Base-by-base conservation (phyloP, 2,888 invertebrate species). In the Macrophya annulata region DNA sequence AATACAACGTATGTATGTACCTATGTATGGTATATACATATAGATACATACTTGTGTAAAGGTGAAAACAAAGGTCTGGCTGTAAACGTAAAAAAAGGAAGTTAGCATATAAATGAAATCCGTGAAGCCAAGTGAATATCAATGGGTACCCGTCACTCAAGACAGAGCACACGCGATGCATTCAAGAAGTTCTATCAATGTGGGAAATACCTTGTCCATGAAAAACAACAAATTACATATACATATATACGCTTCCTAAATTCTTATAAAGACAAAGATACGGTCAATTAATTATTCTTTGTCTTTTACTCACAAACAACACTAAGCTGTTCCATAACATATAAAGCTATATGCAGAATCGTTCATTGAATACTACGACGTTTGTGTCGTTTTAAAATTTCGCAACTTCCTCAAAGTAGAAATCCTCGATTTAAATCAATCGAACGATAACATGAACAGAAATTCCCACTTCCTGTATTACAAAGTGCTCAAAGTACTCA, bases 81-180 rank as follows among this genome's bases (percentile, higher is more conserved):
- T 40, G 40, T 68, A 83, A 83, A 68, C 68, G 71, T 83, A 48
- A 68, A 83, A 83, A 71, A 43, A 85, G 85, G 25, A 86, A 86
- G 88, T 91, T 91, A 91, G 91, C 91, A 91, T 91, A 91, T 91
- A 91, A 91, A 91, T 91, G 91, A 91, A 91, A 91, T 91, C 90
- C 89, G 86, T 87, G 89, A 88, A 89, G 89, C 89, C 88, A 88
- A 89, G 86, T 89, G 91, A 91, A 91, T 91, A 91, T 90, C 91
- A 91, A 91, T 91, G 89, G 88, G 72, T 48, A 59, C 84, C 59
- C 31, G 84, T 84, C 84, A 83, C 83, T 85, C 85, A 74, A 76
- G 45, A 68, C 45, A n/a, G 55, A 55, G 81, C 9, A 83, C 68
- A 83, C 68, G 71, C 85, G 71, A 84, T 76, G 85, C 84, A 85